Conservation (phyloP, 2,888 invertebrate species). For the Tachystola acroxantha region DNA sequence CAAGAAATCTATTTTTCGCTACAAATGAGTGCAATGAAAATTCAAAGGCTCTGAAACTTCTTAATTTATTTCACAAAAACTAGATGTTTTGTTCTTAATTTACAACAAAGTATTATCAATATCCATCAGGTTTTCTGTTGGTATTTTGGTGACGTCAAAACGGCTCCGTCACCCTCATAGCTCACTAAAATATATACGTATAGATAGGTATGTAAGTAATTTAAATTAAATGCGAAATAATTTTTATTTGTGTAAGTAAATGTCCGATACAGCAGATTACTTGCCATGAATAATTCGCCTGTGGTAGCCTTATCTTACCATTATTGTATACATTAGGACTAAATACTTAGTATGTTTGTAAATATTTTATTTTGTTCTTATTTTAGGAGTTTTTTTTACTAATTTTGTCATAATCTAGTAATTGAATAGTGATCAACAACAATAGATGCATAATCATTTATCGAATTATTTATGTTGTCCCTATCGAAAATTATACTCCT, state of each 20-base stretch:
- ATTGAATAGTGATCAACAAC: constrained; percentile 14
- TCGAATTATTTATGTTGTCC: constrained; percentile 16
- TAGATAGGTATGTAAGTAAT: too few species aligned
- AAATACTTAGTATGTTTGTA: constrained; percentile 14
- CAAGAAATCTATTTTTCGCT: too few species aligned
- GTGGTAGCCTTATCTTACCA: constrained; percentile 47
- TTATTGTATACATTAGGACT: constrained; percentile 24
- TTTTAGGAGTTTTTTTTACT: constrained; percentile 18
- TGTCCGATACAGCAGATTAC: constrained; percentile 12
- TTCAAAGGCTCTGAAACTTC: too few species aligned
- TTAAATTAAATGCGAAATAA: too few species aligned
- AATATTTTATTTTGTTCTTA: constrained; percentile 21
- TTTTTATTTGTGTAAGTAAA: not conserved
- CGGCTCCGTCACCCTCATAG: too few species aligned
- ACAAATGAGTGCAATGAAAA: too few species aligned
- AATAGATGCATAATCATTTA: constrained; percentile 9
- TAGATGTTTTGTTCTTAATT: too few species aligned
- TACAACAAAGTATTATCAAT: too few species aligned
- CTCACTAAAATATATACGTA: too few species aligned
- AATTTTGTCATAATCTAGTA: constrained; percentile 15
- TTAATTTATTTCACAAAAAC: too few species aligned
- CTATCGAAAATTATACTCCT: constrained; percentile 15
- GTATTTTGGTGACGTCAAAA: too few species aligned
- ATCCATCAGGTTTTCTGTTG: too few species aligned
- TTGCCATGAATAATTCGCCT: constrained; percentile 28